Evolutionary conservation across 2,888 invertebrate species (phyloP).

Genomic region (Cephus rjabovi): DNA sequence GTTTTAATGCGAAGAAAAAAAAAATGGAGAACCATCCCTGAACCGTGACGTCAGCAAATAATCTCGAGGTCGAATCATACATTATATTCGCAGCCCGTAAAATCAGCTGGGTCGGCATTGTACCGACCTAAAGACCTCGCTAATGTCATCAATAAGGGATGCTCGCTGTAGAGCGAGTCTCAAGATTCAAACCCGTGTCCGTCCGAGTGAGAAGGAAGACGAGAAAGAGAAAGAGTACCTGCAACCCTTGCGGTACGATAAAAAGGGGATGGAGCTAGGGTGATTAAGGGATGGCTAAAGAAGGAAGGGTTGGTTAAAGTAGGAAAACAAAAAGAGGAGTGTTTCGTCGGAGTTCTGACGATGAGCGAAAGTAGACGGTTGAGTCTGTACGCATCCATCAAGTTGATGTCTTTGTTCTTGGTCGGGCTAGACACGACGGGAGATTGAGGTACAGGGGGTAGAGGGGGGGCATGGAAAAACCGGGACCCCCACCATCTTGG

Average conservation of each 20-base stretch:
- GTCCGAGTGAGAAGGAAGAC: background rate
- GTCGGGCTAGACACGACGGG: conserved; percentile 40
- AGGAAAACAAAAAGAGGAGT: conserved; percentile 23
- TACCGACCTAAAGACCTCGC: background rate
- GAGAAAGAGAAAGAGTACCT: background rate
- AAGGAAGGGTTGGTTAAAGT: conserved; percentile 9
- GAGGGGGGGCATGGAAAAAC: conserved; percentile 14
- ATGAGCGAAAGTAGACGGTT: conserved; percentile 30
- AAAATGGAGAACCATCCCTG: background rate
- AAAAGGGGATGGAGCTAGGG: conserved; percentile 10
- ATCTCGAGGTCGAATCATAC: background rate
- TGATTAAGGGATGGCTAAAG: conserved; percentile 29
- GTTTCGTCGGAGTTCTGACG: conserved; percentile 27
- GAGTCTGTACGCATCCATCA: conserved; percentile 53
- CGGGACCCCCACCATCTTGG: conserved; percentile 30
- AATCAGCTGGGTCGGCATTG: background rate
- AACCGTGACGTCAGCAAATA: background rate
- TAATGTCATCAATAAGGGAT: background rate
- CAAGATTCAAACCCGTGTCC: background rate
- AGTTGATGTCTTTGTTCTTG: conserved; percentile 65
- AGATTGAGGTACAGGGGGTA: conserved; percentile 17
- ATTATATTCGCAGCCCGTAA: background rate
- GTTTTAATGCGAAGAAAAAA: background rate
- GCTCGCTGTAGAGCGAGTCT: background rate
- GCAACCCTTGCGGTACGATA: background rate